These are phyloP conservation scores for Ficedula albicollis DNA, from an alignment of 2,797 vertebrate species.

Conservation along the genomic window DNA sequence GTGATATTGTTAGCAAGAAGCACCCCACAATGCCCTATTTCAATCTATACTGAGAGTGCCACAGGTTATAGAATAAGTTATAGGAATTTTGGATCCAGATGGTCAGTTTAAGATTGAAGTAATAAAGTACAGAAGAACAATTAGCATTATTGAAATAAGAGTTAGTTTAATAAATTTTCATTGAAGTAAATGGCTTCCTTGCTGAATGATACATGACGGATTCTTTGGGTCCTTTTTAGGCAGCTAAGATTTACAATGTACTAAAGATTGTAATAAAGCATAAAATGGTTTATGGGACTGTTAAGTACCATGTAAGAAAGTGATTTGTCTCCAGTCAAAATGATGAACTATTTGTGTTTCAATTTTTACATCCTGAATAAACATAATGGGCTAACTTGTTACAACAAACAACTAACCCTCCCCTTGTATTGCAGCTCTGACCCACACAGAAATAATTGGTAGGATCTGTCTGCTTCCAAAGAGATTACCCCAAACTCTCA, in stretches of 20 bases:
- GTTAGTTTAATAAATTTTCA: background rate
- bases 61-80: background rate
- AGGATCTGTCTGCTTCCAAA: background rate
- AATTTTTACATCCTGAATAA: background rate
- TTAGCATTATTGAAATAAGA: background rate
- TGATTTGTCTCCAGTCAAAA: background rate
- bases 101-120: background rate
- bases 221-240: background rate
- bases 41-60: background rate
- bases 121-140: background rate
- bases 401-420: background rate
- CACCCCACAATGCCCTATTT: background rate
- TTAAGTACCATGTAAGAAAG: background rate
- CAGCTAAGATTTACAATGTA: background rate
- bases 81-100: background rate
- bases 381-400: background rate
- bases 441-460: background rate
- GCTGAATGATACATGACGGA: background rate
- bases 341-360: background rate
- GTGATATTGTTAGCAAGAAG: background rate
- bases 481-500: background rate
- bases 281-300: background rate
- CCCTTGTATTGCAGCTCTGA: background rate
- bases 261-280: background rate
- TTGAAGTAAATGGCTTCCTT: constrained; percentile 2